These are phyloP conservation scores for Dynastes grantii DNA, from an alignment of 2,888 invertebrate genomes.

Conservation along the genomic window DNA sequence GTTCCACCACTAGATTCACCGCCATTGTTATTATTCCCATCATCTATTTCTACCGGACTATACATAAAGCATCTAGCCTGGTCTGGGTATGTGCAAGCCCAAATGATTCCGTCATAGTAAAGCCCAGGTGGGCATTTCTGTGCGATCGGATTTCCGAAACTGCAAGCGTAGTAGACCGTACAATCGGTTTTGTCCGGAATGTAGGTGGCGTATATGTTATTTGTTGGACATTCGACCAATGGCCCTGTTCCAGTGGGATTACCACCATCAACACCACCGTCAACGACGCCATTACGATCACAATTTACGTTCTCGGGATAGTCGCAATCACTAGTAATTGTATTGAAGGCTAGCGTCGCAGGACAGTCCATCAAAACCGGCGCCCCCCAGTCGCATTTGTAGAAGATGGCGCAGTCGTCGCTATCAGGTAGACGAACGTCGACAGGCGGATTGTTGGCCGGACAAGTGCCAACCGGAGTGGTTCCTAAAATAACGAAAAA, in stretches of 20 bases:
- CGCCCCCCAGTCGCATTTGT: constrained; percentile 36
- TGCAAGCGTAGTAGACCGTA: constrained; percentile 18
- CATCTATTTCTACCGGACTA: background rate
- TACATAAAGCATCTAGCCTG: background rate
- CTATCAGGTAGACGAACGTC: constrained; percentile 30
- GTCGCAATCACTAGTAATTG: constrained; percentile 19
- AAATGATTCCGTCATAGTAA: constrained; percentile 13
- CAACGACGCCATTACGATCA: background rate
- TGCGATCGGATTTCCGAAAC: background rate
- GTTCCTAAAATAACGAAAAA: background rate
- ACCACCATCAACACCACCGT: background rate
- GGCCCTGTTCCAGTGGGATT: background rate
- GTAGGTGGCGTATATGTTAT: background rate
- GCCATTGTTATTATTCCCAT: background rate
- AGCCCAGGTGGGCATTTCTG: constrained; percentile 4
- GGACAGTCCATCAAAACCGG: constrained; percentile 26
- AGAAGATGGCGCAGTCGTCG: constrained; percentile 35
- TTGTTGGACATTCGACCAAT: background rate
- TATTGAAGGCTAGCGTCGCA: constrained; percentile 9
- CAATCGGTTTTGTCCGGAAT: constrained; percentile 25
- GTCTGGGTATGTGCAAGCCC: constrained; percentile 19
- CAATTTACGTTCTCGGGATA: constrained; percentile 32
- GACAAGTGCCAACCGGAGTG: constrained; percentile 4
- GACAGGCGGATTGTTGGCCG: background rate
- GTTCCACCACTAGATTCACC: background rate